phyloP scores from a whole-genome alignment of 2,797 vertebrate species.

The Loris lydekkerianus region DNA sequence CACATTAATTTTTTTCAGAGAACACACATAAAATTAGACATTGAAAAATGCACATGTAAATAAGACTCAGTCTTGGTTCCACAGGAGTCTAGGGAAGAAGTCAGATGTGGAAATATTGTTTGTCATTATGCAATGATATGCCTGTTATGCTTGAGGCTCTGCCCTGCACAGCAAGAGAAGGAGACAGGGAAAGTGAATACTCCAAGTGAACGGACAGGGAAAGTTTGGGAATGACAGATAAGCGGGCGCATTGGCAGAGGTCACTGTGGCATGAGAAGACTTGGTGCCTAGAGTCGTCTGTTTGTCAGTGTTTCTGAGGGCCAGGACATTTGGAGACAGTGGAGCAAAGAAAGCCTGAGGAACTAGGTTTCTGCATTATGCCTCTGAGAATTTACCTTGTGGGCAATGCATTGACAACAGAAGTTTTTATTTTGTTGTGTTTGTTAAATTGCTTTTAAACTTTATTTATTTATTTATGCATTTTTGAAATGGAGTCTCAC shows the following conservation, averaged over 20 bases:
- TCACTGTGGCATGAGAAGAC: background rate
- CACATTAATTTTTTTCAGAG: background rate
- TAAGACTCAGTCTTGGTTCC: background rate
- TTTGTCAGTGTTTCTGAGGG: background rate
- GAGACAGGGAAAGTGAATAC: background rate
- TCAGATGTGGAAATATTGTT: background rate
- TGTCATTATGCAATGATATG: background rate
- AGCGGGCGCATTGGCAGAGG: background rate
- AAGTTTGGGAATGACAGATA: background rate
- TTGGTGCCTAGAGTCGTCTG: background rate
- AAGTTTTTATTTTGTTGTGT: background rate
- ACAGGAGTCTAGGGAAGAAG: background rate
- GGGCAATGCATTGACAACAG: background rate
- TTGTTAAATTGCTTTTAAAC: background rate
- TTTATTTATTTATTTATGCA: background rate
- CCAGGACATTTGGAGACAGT: background rate
- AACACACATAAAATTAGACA: background rate
- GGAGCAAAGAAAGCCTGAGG: background rate
- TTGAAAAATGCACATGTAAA: slow-evolving; percentile 18
- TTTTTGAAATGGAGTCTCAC: too few relatives aligned
- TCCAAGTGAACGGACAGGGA: background rate
- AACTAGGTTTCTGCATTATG: background rate
- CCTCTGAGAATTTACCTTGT: background rate
- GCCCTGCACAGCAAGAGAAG: background rate
- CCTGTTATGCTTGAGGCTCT: background rate